Evolutionary conservation across 2,888 invertebrate species (phyloP).

Genomic region (Drosophila meridionalis): DNA sequence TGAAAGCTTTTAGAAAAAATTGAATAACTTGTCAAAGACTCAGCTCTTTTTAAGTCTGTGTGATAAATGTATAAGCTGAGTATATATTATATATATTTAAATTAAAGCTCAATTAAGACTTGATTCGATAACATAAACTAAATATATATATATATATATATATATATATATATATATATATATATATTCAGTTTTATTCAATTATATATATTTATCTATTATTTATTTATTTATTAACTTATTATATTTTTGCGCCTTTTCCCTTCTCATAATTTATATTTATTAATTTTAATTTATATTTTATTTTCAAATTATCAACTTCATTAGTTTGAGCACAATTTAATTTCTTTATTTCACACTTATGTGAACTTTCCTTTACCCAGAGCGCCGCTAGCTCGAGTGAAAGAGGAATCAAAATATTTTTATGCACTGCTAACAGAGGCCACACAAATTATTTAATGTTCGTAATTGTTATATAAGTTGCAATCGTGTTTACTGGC

Average conservation of each 20-base stretch:
- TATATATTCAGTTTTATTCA: too few relatives aligned
- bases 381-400: neutral
- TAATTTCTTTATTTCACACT: slow-evolving; percentile 6
- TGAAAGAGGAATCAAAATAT: neutral
- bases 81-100: too few relatives aligned
- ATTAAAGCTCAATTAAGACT: too few relatives aligned
- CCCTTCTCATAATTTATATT: too few relatives aligned
- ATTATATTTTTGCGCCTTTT: too few relatives aligned
- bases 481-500: slow-evolving; percentile 21
- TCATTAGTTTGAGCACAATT: neutral
- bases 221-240: neutral
- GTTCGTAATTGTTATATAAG: slow-evolving; percentile 46
- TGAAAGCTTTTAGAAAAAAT: neutral
- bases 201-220: too few relatives aligned
- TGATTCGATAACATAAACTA: too few relatives aligned
- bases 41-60: neutral
- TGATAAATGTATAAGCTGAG: too few relatives aligned
- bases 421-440: slow-evolving; percentile 8
- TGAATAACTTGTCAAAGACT: neutral
- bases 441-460: slow-evolving; percentile 39
- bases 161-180: too few relatives aligned
- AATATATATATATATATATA: too few relatives aligned
- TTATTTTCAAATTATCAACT: neutral
- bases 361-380: neutral
- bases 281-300: neutral